phyloP scores from a whole-genome alignment of 2,113 vertebrate genomes.

The Cariama cristata region DNA sequence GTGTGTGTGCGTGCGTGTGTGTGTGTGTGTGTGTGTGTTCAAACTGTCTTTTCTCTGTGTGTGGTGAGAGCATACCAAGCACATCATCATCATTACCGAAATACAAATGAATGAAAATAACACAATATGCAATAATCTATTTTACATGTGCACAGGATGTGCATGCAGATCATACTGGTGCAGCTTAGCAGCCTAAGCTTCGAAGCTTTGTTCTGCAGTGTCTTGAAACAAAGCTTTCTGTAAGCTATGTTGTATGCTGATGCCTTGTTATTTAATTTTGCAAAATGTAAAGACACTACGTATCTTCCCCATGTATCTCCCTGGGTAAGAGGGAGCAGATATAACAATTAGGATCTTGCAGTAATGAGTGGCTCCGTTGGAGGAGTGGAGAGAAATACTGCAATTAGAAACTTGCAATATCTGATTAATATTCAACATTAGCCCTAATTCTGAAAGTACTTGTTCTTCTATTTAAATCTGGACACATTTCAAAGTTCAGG shows the following conservation, averaged over 20 bases:
- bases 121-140: not conserved
- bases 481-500: not conserved
- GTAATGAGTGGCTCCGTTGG: not conserved
- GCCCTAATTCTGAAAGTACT: not conserved
- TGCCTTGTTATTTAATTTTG: not conserved
- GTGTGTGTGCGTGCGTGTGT: no score
- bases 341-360: not conserved
- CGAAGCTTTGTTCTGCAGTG: not conserved
- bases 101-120: not conserved
- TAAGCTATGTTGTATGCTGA: not conserved
- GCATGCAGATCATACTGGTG: not conserved
- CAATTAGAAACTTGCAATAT: not conserved
- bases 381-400: not conserved
- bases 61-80: not conserved
- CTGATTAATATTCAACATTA: not conserved
- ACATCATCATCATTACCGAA: not conserved
- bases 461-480: not conserved
- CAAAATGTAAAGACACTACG: accelerated
- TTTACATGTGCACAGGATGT: not conserved
- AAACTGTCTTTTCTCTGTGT: not conserved
- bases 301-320: not conserved
- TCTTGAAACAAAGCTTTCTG: not conserved
- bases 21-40: not conserved
- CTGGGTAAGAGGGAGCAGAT: not conserved
- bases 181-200: not conserved